These are phyloP conservation scores for Odontomachus brunneus DNA, from an alignment of 1,140 invertebrate species.

Conservation along the genomic window DNA sequence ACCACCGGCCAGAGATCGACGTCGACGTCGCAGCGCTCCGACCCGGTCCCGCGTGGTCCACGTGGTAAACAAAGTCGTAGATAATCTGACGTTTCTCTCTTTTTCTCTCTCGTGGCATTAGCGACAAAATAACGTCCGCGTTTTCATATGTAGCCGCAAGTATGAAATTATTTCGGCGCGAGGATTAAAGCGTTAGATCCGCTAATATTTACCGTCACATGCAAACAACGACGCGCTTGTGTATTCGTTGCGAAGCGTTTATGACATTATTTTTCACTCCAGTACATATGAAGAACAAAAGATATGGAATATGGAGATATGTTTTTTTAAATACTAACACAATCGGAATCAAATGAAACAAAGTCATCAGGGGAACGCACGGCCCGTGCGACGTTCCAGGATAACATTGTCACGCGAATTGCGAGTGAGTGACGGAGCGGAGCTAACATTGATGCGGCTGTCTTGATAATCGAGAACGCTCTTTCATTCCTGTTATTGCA, in stretches of 20 bases:
- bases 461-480: neutral
- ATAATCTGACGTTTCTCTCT: neutral
- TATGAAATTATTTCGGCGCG: neutral
- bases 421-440: no score
- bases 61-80: neutral
- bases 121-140: neutral
- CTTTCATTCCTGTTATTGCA: neutral
- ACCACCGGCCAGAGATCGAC: no score
- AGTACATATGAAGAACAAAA: no score
- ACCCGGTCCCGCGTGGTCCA: neutral
- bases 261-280: no score
- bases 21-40: neutral
- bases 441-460: no score
- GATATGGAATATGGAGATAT: no score
- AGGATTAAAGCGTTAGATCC: neutral
- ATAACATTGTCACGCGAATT: no score
- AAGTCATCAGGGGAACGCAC: no score
- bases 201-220: neutral
- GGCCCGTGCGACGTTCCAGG: no score
- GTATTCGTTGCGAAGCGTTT: neutral
- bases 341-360: no score
- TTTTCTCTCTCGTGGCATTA: no score
- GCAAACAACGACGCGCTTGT: neutral
- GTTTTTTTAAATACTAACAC: no score
- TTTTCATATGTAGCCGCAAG: neutral